Evolutionary conservation across 2,888 invertebrate genomes (phyloP).

Genomic region (Anthophora plumipes): DNA sequence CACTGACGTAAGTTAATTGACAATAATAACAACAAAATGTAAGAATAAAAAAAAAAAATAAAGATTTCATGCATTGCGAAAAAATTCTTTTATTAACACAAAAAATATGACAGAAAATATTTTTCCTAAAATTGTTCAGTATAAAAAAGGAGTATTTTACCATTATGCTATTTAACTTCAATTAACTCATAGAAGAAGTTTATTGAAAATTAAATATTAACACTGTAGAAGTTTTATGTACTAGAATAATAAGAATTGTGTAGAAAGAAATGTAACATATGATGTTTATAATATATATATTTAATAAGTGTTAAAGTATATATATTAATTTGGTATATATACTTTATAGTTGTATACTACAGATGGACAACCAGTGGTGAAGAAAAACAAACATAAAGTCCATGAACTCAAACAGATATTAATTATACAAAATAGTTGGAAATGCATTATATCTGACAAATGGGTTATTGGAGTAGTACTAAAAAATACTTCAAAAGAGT

Average conservation of each 20-base stretch:
- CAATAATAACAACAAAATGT: background rate
- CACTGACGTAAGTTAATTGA: conserved; percentile 72
- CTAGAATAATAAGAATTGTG: background rate
- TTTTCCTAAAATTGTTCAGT: too few relatives aligned
- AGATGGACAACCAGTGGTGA: conserved; percentile 73
- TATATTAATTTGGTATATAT: conserved; percentile 17
- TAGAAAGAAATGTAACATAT: background rate
- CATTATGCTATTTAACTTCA: background rate
- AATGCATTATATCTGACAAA: conserved; percentile 79
- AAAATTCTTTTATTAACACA: background rate
- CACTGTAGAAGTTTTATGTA: background rate
- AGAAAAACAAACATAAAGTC: conserved; percentile 53
- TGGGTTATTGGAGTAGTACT: conserved; percentile 82
- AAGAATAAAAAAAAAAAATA: background rate
- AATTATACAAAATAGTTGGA: conserved; percentile 75
- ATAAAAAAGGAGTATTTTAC: too few relatives aligned
- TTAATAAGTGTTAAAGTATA: conserved; percentile 31
- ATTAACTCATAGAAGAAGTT: background rate
- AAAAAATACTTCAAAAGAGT: conserved; percentile 78
- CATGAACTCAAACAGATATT: conserved; percentile 49
- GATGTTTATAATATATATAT: background rate
- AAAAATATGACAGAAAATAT: too few relatives aligned
- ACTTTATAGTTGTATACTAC: conserved; percentile 73
- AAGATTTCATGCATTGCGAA: background rate
- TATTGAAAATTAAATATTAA: too few relatives aligned